Base-by-base conservation (phyloP, 2,888 invertebrate genomes). In the Melieria picta region DNA sequence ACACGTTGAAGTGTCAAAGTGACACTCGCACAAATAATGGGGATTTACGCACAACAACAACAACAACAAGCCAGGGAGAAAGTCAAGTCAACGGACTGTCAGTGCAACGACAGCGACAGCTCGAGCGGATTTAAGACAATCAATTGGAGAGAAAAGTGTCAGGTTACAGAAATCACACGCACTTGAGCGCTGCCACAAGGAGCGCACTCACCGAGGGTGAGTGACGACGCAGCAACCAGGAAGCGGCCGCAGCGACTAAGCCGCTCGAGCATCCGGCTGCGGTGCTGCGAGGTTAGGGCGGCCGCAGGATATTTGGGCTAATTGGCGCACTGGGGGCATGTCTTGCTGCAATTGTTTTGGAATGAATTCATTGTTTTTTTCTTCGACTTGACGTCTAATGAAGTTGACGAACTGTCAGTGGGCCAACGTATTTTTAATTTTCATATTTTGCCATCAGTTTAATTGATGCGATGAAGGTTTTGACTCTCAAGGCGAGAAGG, bases 1-100 rank as follows among this genome's bases (percentile, higher is more conserved):
- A 77, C 77, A 77, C 77, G 77, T 76, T 71, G 77, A 77, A 77
- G 77, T 77, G 77, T 76, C 77, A 77, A 75, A 76, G 66, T 77
- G 77, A 77, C 77, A 77, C 71, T 77, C 74, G 67, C 63, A 62
- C 68, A 48, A 7, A 43, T 61, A 50, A 65, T 60, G 58, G 47
- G 69, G 45, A 63, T 55, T 63, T 67, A 61, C 43, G 55, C 10
- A 64, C 68, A 56, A 48, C 45, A 57, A 42, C 64, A 30, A 52
- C 57, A 57, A 16, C 64, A 50, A 42, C 64, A 48, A 46, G 69
- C 62, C 50, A 47, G 62, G 58, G 65, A 65, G 60, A 67, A 67
- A 67, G 67, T 66, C 66, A 42, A 46, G 4, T 56, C 30, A 46
- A 42, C 46, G 60, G 60, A 60, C 10, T 16, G 16, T 57, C 58